Evolutionary conservation across 2,113 vertebrate species (phyloP), one percentile per base, ranked within the genome.

Genomic region (Mandrillus leucophaeus): DNA sequence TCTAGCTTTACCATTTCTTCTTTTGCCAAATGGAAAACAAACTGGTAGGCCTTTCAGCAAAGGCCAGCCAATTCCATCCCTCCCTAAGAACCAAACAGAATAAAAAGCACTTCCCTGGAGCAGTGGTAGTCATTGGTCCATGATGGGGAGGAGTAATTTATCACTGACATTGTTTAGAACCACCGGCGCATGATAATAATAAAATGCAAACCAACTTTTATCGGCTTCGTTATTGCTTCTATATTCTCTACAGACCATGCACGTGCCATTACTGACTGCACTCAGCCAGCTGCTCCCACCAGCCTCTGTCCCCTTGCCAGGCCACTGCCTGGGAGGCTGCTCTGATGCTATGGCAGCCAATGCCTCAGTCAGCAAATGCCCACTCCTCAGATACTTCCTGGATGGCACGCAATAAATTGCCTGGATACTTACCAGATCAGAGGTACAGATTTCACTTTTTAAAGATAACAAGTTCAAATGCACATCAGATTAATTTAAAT

Each of bases 381-480:
- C 48, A 45, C 43, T 66, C 87, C 61, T 38, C 23, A 16, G 70
- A 78, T 3, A 20, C 75, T 45, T 90, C 88, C 57, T 86, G 13
- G 35, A 27, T 25, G 55, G 61, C 61, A 55, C 1, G 22, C 89
- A 32, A 45, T 35, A 59, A 95, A 52, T 5, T 45, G 40, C 50
- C 95, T 14, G 2, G 40, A 55, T 10, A 50, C 75, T 70, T 57
- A 83, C 23, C 55, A 70, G 25, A 95, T 70, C 18, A 45, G 18
- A 91, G 45, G 85, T 64, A n/a, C 90, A 84, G 40, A 76, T 32
- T 93, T 66, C 16, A 23, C 68, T 93, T 80, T 88, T 87, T 73
- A 96, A 93, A 97, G 81, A 89, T 52, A 55, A 76, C 61, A 57
- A 88, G 57, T 75, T 83, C 91, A 89, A 72, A 64, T 40, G 70